phyloP scores from a whole-genome alignment of 2,797 vertebrate genomes.

The Bovichtus variegatus region DNA sequence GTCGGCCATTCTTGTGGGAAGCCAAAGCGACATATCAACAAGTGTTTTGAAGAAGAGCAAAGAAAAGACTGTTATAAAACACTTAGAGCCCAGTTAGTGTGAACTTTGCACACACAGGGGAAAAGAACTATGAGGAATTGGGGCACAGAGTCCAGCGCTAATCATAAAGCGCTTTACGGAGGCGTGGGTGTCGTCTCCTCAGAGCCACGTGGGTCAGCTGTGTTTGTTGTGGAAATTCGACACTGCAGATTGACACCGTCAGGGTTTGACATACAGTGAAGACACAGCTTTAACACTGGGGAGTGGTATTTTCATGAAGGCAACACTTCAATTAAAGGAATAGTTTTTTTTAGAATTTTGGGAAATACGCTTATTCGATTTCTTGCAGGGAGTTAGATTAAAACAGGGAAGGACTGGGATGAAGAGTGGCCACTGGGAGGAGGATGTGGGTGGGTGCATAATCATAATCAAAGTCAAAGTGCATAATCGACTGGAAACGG shows the following conservation, averaged over 20 bases:
- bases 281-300: not conserved
- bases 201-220: conserved; percentile 34
- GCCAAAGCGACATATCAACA: not conserved
- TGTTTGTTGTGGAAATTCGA: conserved; percentile 65
- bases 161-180: conserved; percentile 19
- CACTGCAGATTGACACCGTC: conserved; percentile 28
- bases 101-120: conserved; percentile 52
- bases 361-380: not conserved
- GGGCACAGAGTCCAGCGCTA: conserved; percentile 30
- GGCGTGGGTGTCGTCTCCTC: not conserved
- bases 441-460: too few relatives aligned
- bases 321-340: conserved; percentile 8
- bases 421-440: too few relatives aligned
- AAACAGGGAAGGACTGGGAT: too few relatives aligned
- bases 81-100: conserved; percentile 26
- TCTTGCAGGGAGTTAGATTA: not conserved
- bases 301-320: not conserved
- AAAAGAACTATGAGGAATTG: conserved; percentile 13
- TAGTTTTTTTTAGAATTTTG: not conserved
- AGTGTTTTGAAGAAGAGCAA: conserved; percentile 12
- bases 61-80: conserved; percentile 35
- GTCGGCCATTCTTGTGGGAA: conserved; percentile 32
- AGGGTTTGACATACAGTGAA: not conserved
- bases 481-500: too few relatives aligned
- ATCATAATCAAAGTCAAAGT: too few relatives aligned